A percentile compares a stretch with the other conserved stretches of the same genome.
Evolutionary conservation across 2,797 vertebrate genomes (phyloP).

Genomic region (Sciaenops ocellatus): DNA sequence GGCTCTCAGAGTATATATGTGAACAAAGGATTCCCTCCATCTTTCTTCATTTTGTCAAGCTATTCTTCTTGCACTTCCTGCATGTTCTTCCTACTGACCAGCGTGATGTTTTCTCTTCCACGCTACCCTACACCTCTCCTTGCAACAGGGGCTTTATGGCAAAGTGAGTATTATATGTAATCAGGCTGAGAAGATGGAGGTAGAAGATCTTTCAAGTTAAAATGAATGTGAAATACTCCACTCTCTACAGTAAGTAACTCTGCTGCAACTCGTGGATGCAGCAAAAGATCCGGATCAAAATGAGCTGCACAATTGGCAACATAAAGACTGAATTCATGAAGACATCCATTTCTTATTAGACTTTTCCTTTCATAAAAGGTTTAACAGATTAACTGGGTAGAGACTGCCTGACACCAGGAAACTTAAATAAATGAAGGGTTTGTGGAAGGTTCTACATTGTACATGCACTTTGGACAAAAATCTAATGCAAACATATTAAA

Average conservation of each 20-base stretch:
- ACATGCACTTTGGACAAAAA: not conserved
- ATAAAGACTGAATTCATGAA: not conserved
- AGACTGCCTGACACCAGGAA: conserved; percentile 6
- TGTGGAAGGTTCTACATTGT: not conserved
- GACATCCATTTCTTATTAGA: not conserved
- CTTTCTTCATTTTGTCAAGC: too few species aligned
- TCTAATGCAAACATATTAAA: not conserved
- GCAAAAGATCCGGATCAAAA: not conserved
- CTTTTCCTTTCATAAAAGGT: conserved; percentile 17
- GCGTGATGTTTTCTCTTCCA: too few species aligned
- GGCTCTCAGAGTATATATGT: too few species aligned
- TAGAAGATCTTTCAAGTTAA: not conserved
- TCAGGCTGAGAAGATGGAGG: not conserved
- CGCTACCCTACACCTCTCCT: too few species aligned
- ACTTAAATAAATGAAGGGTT: not conserved
- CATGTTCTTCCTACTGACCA: too few species aligned
- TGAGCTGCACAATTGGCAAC: not conserved
- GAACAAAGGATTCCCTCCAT: too few species aligned
- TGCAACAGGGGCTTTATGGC: not conserved
- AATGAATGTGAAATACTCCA: not conserved
- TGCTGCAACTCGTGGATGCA: not conserved
- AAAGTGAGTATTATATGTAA: conserved; percentile 6
- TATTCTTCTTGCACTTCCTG: too few species aligned
- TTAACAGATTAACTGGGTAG: not conserved
- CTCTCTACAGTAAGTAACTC: not conserved